Conservation (phyloP, 2,797 vertebrate species). For the Trachurus trachurus region DNA sequence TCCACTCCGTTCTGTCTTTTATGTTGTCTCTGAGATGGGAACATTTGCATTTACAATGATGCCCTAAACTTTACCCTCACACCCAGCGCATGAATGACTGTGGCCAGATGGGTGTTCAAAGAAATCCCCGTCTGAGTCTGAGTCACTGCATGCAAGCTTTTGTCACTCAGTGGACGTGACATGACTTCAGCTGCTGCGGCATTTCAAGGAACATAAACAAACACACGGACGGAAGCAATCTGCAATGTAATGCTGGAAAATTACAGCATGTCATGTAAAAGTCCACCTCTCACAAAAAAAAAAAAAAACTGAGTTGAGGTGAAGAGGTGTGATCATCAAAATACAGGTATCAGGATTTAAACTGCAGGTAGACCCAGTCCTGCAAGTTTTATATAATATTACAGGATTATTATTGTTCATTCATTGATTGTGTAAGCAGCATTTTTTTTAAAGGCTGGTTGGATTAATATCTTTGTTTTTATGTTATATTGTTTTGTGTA, state of each 20-base stretch:
- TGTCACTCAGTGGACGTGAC: not conserved
- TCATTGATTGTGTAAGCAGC: not conserved
- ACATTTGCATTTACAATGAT: constrained; percentile 14
- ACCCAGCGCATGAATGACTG: constrained; percentile 29
- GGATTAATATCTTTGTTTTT: not conserved
- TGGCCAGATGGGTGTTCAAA: constrained; percentile 45
- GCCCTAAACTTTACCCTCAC: constrained; percentile 24
- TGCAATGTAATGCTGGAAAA: not conserved
- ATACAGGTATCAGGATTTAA: not conserved
- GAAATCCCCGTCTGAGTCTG: constrained; percentile 58
- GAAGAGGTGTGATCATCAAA: not conserved
- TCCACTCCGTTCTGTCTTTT: not conserved
- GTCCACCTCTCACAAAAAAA: not conserved
- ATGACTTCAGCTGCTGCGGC: constrained; percentile 32
- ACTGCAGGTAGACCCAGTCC: not conserved
- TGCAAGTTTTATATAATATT: not conserved
- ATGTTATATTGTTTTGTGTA: not conserved
- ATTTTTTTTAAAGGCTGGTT: not conserved
- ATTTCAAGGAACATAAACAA: constrained; percentile 10
- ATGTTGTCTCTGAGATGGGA: constrained; percentile 4
- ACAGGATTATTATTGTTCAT: not conserved
- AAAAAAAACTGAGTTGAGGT: too few species aligned
- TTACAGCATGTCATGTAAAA: not conserved
- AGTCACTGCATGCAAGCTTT: constrained; percentile 31
- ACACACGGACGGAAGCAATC: not conserved